Evolutionary conservation across 2,888 invertebrate genomes (phyloP).

Genomic region (Drosophila ustulata): DNA sequence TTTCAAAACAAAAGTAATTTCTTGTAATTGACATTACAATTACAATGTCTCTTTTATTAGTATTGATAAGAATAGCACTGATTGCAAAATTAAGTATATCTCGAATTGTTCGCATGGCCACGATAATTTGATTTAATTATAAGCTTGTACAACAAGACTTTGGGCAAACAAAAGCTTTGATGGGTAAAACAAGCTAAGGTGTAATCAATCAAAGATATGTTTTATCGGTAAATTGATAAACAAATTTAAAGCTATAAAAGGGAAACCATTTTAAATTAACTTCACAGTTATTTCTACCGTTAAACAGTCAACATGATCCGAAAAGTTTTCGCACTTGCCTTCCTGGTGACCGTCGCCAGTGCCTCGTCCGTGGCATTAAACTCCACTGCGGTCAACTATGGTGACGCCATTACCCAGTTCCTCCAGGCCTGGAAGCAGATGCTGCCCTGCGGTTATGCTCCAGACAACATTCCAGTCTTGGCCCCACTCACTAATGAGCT

Average conservation of each 20-base stretch:
- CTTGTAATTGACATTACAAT: too few species aligned
- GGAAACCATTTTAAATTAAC: background rate
- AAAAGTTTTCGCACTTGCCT: conserved; percentile 47
- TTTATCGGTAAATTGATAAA: conserved; percentile 21
- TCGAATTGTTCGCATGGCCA: background rate
- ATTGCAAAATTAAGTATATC: background rate
- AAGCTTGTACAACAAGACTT: background rate
- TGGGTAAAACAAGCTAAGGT: conserved; percentile 1
- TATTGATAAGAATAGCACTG: background rate
- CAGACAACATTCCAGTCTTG: conserved; percentile 61
- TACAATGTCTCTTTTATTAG: background rate
- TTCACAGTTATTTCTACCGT: conserved; percentile 11
- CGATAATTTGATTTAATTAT: background rate
- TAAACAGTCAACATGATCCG: conserved; percentile 44
- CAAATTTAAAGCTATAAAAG: conserved; percentile 27
- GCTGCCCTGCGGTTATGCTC: conserved; percentile 74
- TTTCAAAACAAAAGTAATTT: too few species aligned
- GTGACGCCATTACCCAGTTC: conserved; percentile 54
- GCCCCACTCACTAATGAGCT: conserved; percentile 59
- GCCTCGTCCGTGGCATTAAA: conserved; percentile 22
- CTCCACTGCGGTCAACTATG: conserved; percentile 38
- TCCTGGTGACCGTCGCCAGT: conserved; percentile 40
- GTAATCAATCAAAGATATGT: conserved; percentile 22
- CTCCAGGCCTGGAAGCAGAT: conserved; percentile 58
- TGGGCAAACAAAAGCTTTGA: background rate